These are phyloP conservation scores for Sitodiplosis mosellana DNA, from an alignment of 1,140 invertebrate species.

Conservation along the genomic window DNA sequence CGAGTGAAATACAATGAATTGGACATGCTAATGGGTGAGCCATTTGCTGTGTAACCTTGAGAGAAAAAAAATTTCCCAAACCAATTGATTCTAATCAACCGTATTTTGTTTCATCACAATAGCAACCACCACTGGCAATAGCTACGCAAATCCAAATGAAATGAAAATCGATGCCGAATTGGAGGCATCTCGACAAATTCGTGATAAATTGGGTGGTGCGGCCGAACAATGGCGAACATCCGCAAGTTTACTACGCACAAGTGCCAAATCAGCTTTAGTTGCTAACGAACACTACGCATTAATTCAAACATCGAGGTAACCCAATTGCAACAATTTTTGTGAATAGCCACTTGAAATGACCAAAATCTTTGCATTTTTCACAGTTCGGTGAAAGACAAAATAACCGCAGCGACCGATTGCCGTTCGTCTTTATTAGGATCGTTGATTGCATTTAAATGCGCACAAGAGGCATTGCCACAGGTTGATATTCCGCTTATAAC, in stretches of 20 bases:
- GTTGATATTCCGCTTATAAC: slow-evolving; percentile 21
- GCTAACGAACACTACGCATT: slow-evolving; percentile 15
- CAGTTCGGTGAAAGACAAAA: slow-evolving; percentile 18
- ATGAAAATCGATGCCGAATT: slow-evolving; percentile 19
- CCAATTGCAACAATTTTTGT: neutral
- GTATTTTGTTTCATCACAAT: too few species aligned
- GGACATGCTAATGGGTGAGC: slow-evolving; percentile 18
- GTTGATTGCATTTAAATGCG: slow-evolving; percentile 17
- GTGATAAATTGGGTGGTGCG: slow-evolving; percentile 20
- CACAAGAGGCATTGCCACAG: slow-evolving; percentile 18
- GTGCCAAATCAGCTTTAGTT: slow-evolving; percentile 13
- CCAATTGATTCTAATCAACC: too few species aligned
- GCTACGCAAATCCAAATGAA: slow-evolving; percentile 19
- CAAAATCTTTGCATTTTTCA: neutral
- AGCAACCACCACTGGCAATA: slow-evolving; percentile 20
- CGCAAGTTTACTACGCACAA: slow-evolving; percentile 14
- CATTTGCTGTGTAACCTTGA: too few species aligned
- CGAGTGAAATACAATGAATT: slow-evolving; percentile 17
- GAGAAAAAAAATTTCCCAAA: too few species aligned
- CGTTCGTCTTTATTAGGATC: slow-evolving; percentile 17
- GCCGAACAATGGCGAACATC: slow-evolving; percentile 24
- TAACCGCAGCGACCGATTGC: slow-evolving; percentile 17
- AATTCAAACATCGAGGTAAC: neutral
- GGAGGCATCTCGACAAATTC: slow-evolving; percentile 18
- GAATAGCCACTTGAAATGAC: too few species aligned